A percentile compares a stretch with the other conserved stretches of the same genome.
Evolutionary conservation across 2,113 vertebrate species (phyloP).

Genomic region (Oryctolagus cuniculus): DNA sequence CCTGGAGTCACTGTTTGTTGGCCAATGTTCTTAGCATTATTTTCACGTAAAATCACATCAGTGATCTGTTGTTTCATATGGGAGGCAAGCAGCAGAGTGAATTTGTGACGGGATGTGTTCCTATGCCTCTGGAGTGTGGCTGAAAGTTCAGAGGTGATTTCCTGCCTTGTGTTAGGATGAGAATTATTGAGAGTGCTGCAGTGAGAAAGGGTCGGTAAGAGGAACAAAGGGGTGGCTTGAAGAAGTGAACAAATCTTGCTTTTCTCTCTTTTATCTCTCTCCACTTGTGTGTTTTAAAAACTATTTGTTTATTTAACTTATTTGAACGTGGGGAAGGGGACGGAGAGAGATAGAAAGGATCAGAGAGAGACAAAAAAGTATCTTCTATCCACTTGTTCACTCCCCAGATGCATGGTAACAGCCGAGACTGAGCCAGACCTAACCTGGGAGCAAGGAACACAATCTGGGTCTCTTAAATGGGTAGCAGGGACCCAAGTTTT

Average conservation of each 20-base stretch:
- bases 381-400: no score
- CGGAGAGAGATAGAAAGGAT: no score
- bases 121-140: neutral
- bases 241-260: neutral
- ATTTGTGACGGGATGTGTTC: neutral
- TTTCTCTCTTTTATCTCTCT: neutral
- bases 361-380: no score
- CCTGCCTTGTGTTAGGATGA: neutral
- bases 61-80: neutral
- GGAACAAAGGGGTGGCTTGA: neutral
- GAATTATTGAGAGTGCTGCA: neutral
- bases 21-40: neutral
- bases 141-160: neutral
- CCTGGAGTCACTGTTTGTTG: neutral
- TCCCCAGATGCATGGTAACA: no score
- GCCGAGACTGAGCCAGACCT: no score
- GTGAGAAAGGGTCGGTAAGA: neutral
- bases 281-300: no score
- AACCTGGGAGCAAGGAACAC: no score
- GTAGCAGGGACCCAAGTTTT: no score
- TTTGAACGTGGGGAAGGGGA: no score
- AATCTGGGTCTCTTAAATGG: no score
- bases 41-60: constrained; percentile 30
- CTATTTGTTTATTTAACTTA: no score
- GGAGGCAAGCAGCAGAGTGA: neutral